Evolutionary conservation across 2,888 invertebrate genomes (phyloP).

Genomic region (Carabus problematicus): DNA sequence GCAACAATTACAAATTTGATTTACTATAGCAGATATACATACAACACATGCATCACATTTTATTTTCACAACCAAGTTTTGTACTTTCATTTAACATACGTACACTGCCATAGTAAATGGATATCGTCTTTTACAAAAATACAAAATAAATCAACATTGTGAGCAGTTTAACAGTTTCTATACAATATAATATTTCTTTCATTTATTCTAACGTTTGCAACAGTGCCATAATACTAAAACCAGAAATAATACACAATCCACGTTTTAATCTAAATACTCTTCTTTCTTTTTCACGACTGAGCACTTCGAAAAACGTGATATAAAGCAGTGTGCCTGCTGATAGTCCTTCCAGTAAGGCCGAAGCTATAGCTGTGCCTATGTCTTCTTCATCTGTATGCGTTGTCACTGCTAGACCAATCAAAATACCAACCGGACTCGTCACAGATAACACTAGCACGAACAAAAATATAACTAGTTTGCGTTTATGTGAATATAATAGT

Average conservation of each 20-base stretch:
- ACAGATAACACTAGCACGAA: conserved; percentile 60
- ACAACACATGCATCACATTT: too few relatives aligned
- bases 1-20: too few relatives aligned
- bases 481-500: conserved; percentile 59
- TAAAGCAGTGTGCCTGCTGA: conserved; percentile 63
- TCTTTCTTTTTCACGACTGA: conserved; percentile 59
- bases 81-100: too few relatives aligned
- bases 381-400: conserved; percentile 55
- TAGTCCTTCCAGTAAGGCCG: conserved; percentile 59
- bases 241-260: conserved; percentile 55
- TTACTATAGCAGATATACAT: too few relatives aligned
- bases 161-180: too few relatives aligned
- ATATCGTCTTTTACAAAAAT: too few relatives aligned
- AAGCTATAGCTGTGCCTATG: conserved; percentile 56
- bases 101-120: too few relatives aligned
- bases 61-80: too few relatives aligned
- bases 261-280: conserved; percentile 54
- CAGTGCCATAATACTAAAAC: conserved; percentile 57
- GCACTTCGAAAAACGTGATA: conserved; percentile 63
- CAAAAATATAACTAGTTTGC: conserved; percentile 55
- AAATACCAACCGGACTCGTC: conserved; percentile 62
- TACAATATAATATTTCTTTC: neutral
- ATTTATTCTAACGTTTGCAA: conserved; percentile 45
- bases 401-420: conserved; percentile 60
- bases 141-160: too few relatives aligned